These are phyloP conservation scores for Caenorhabditis sp. DNA, from an alignment of 2,888 invertebrate species.

Conservation along the genomic window DNA sequence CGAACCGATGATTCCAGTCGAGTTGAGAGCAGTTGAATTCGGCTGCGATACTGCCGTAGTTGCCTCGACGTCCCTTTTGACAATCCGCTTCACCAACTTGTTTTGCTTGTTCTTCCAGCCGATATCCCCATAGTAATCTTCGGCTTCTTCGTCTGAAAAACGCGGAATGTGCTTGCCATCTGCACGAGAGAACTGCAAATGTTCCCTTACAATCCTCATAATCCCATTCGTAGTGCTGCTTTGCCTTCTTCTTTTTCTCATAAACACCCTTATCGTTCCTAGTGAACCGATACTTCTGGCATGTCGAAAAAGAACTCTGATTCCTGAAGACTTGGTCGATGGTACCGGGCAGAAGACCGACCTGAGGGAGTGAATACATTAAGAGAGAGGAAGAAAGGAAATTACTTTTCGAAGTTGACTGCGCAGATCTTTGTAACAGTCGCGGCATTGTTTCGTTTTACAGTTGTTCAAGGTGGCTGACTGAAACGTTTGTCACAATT, in stretches of 20 bases:
- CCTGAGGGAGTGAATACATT: slow-evolving; percentile 22
- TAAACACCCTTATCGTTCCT: slow-evolving; percentile 68
- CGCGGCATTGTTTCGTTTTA: slow-evolving; percentile 65
- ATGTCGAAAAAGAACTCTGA: slow-evolving; percentile 61
- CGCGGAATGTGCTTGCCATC: slow-evolving; percentile 4
- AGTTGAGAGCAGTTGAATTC: slow-evolving; percentile 47
- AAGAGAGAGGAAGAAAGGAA: background rate
- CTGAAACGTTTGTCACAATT: background rate
- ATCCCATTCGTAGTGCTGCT: slow-evolving; percentile 60
- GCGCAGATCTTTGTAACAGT: slow-evolving; percentile 65
- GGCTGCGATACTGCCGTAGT: slow-evolving; percentile 33
- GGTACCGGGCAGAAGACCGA: slow-evolving; percentile 64
- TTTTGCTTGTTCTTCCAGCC: slow-evolving; percentile 19
- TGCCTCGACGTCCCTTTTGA: slow-evolving; percentile 40
- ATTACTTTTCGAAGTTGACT: slow-evolving; percentile 61
- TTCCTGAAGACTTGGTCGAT: slow-evolving; percentile 57
- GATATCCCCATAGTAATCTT: slow-evolving; percentile 31
- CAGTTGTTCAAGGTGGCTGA: slow-evolving; percentile 42
- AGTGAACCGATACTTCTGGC: slow-evolving; percentile 68
- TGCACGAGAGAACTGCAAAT: slow-evolving; percentile 16
- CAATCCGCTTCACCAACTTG: slow-evolving; percentile 10
- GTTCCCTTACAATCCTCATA: slow-evolving; percentile 48
- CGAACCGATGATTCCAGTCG: slow-evolving; percentile 54
- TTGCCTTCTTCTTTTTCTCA: slow-evolving; percentile 62
- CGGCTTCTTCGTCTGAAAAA: slow-evolving; percentile 50